Conservation (phyloP, 2,888 invertebrate genomes). For the Ochlodes sylvanus region DNA sequence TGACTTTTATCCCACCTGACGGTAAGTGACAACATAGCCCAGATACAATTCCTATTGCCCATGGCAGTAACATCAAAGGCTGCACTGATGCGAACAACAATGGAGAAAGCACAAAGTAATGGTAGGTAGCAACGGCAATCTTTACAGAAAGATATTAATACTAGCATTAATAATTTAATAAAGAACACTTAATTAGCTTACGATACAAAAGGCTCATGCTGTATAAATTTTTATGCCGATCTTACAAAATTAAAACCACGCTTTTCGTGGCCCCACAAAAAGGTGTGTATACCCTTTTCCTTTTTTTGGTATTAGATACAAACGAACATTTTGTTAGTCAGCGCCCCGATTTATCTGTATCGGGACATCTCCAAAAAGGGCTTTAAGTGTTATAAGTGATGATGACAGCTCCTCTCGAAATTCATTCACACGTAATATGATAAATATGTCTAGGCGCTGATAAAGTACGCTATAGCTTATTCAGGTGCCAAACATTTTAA, state of each 20-base stretch:
- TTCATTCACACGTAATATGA: constrained; percentile 70
- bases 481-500: constrained; percentile 44
- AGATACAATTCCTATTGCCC: too few species aligned
- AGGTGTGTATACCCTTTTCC: constrained; percentile 57
- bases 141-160: too few species aligned
- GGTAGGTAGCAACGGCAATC: too few species aligned
- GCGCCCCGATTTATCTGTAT: constrained; percentile 67
- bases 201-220: not conserved
- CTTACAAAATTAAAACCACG: constrained; percentile 8
- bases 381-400: constrained; percentile 66
- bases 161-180: too few species aligned
- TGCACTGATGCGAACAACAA: too few species aligned
- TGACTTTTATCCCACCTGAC: too few species aligned
- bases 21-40: too few species aligned
- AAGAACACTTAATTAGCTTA: too few species aligned
- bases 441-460: constrained; percentile 52
- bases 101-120: too few species aligned
- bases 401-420: constrained; percentile 65
- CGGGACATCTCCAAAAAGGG: constrained; percentile 65
- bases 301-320: constrained; percentile 70
- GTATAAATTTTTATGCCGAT: not conserved
- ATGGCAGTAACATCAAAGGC: too few species aligned
- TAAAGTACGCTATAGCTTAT: constrained; percentile 47
- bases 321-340: constrained; percentile 78
- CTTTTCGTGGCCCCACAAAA: constrained; percentile 54